Evolutionary conservation across 35 echinoderm and acorn worm species (phyloP), one percentile per base, ranked within the genome.

Genomic region (Chiridota heheva): DNA sequence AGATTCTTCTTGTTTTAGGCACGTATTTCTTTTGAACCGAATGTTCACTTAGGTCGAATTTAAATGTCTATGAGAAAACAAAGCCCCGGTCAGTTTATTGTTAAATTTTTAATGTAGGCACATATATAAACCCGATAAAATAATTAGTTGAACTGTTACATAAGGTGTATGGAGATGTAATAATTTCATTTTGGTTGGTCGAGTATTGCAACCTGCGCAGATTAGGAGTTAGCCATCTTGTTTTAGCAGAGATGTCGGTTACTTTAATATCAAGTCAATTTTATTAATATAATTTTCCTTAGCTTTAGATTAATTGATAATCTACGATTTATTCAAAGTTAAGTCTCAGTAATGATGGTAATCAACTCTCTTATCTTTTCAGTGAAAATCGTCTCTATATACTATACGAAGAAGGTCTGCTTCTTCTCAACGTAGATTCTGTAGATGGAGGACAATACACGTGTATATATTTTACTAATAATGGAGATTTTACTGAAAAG

Each of bases 341-440:
- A 16, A 35, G 42, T 17, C 10, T 30, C n/a, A 69, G 15, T 39
- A 12, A 69, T 35, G 18, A 15, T 15, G 36, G 7, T 13, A 37
- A 36, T 10, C 18, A 24, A 7, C 34, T 16, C 17, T 17, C 36
- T 15, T 69, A 5, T 15, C 33, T 34, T 35, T 38, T 39, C 22
- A 40, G 45, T 3, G 63, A 80, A 48, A 48, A 46, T 63, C 72
- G 85, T 44, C 30, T 87, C 1, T 87, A 58, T 55, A 55, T 80
- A 18, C 40, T 87, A 16, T 45, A 61, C 18, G 74, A 40, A 26
- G 8, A 70, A 40, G 85, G 85, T 8, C 31, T 87, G 38, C 33
- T 87, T 18, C 56, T 87, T 29, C 63, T 87, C 6, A 87, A 87
- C 40, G 34, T 61, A 20, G 60, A 80, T 41, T 67, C 36, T 15